Base-by-base conservation (phyloP, 2,888 invertebrate species). In the Papilio gigon region DNA sequence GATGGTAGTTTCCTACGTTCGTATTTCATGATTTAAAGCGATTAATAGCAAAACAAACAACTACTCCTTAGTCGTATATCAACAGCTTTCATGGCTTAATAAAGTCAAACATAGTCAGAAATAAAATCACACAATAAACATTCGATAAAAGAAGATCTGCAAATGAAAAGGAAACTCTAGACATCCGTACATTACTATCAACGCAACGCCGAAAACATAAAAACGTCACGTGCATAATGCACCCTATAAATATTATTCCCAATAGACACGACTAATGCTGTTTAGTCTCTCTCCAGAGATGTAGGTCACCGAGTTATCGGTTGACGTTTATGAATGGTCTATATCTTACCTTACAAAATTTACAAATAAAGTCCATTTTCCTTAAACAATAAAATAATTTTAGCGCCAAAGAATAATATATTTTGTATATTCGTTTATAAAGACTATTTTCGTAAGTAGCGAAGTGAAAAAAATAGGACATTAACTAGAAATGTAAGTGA, bases 201-300 rank as follows among this genome's bases (percentile, higher is more conserved):
- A 85, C 87, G 80, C 78, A 85, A 88, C 75, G 90, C 85, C 85
- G 80, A 89, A 88, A 80, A 86, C 89, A 92, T 92, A 92, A 92
- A 92, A 90, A 83, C 84, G 92, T 92, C 92, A 89, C 82, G 85
- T 86, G 89, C 91, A 89, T 89, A 86, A 88, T 89, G 89, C 90
- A 91, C 84, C 85, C 89, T 78, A 90, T 90, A 90, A 89, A 91
- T 91, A 91, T 89, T 83, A 88, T 84, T 85, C 92, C 91, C 92
- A 80, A 76, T 78, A 80, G 88, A 87, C 82, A 78, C 78, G 72
- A 74, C 88, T 88, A 89, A 89, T 86, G 84, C 83, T 82, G 81
- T 80, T 84, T 81, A 85, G 85, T 83, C 82, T 83, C 87, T 86
- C 89, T 88, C 85, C 75, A 82, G 90, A 91, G 92, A 92, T 89